Conservation (phyloP, 2,113 vertebrate genomes). For the Elachura formosa region DNA sequence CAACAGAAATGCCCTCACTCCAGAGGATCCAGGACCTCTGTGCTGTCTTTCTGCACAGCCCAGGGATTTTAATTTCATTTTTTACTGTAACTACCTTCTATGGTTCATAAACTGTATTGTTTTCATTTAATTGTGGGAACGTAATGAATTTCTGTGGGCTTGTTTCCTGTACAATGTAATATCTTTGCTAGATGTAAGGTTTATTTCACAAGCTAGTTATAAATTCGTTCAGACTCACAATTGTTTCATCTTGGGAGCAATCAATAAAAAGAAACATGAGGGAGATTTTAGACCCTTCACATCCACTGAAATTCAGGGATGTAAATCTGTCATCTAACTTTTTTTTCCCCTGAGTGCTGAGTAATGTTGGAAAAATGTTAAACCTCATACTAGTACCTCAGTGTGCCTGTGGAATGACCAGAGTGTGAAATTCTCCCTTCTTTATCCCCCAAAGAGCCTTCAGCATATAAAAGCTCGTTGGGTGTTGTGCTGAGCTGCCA, state of each 20-base stretch:
- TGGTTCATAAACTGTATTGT: slow-evolving; percentile 59
- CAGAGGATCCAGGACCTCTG: neutral
- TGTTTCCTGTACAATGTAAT: slow-evolving; percentile 57
- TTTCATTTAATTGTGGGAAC: slow-evolving; percentile 64
- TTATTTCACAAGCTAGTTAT: slow-evolving; percentile 61
- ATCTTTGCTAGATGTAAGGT: slow-evolving; percentile 57
- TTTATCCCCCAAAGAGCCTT: neutral
- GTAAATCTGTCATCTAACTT: slow-evolving; percentile 19
- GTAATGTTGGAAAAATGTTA: slow-evolving; percentile 16
- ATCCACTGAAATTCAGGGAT: slow-evolving; percentile 52
- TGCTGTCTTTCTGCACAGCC: neutral
- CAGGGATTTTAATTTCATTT: neutral
- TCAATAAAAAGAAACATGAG: slow-evolving; percentile 56
- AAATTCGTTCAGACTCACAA: slow-evolving; percentile 43
- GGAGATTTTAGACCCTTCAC: slow-evolving; percentile 52
- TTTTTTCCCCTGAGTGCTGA: neutral
- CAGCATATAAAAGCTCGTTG: neutral
- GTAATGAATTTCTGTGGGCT: slow-evolving; percentile 64
- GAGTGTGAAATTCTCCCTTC: neutral
- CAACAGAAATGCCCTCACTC: neutral
- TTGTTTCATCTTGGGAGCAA: slow-evolving; percentile 59
- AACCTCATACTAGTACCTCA: neutral
- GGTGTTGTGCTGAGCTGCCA: neutral
- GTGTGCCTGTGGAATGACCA: neutral
- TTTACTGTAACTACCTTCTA: slow-evolving; percentile 44